phyloP scores from a whole-genome alignment of 35 echinoderm and acorn worm species.

The Amphiura filiformis region DNA sequence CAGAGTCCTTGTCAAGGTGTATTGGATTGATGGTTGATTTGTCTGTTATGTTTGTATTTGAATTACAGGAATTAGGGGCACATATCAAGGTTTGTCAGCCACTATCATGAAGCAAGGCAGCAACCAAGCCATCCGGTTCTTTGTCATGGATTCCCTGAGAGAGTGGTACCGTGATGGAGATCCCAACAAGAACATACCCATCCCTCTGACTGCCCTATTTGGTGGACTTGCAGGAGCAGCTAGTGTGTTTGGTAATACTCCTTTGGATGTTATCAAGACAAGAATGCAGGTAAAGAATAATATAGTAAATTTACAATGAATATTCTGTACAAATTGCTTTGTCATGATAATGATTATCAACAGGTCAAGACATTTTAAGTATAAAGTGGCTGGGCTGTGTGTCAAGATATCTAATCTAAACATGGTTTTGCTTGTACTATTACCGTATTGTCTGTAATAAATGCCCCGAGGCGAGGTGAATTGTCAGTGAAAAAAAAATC shows the following conservation, averaged over 20 bases:
- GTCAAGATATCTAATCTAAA: no score
- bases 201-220: constrained; percentile 70
- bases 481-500: no score
- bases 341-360: no score
- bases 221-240: constrained; percentile 94
- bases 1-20: no score
- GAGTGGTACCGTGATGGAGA: constrained; percentile 94
- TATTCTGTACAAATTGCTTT: not conserved
- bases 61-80: constrained; percentile 73
- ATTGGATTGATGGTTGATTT: no score
- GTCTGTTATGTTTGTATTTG: no score
- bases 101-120: constrained; percentile 98
- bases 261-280: constrained; percentile 96
- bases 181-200: constrained; percentile 76
- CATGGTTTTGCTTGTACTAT: not conserved
- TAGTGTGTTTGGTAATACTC: constrained; percentile 97
- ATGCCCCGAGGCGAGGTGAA: no score
- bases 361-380: no score
- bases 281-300: constrained; percentile 85
- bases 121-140: constrained; percentile 98
- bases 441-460: no score
- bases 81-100: constrained; percentile 91
- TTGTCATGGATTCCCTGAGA: constrained; percentile 86
- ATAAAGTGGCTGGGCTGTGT: no score
- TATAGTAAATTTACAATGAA: not conserved